Evolutionary conservation across 2,888 invertebrate species (phyloP).

Genomic region (Latrodectus hesperus): DNA sequence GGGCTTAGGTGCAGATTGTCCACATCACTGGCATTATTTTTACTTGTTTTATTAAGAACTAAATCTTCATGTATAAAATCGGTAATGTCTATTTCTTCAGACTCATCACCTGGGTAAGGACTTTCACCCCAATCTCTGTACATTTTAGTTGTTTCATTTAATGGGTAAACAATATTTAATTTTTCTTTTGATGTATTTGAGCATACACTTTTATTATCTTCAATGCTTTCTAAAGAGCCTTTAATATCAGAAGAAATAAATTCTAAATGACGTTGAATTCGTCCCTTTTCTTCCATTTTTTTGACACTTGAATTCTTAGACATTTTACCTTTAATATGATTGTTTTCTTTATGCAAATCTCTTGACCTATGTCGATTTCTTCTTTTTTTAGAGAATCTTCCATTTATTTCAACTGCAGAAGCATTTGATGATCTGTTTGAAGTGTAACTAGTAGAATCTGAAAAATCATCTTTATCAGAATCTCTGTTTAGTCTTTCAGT

Average conservation of each 20-base stretch:
- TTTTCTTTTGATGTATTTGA: slow-evolving; percentile 7
- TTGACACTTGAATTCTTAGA: not conserved
- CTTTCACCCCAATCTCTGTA: slow-evolving; percentile 51
- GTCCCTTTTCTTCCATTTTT: not conserved
- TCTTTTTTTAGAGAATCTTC: not conserved
- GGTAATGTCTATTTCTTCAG: not conserved
- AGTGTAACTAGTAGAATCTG: not conserved
- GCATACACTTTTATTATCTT: not conserved
- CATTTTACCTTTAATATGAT: too few species aligned
- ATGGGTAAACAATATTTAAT: not conserved
- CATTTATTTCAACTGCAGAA: not conserved
- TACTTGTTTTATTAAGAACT: not conserved
- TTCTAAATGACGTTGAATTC: not conserved
- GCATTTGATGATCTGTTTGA: not conserved
- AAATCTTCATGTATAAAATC: not conserved
- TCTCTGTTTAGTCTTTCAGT: not conserved
- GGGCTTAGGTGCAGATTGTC: too few species aligned
- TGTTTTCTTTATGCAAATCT: not conserved
- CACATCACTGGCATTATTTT: too few species aligned
- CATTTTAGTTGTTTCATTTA: not conserved
- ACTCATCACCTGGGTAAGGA: slow-evolving; percentile 42
- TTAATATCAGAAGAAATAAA: not conserved
- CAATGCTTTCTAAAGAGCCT: not conserved
- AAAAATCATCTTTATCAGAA: not conserved
- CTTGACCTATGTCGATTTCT: not conserved